phyloP scores from a whole-genome alignment of 92 coral and sea anemone species.

The Chrysogorgia sp. region DNA sequence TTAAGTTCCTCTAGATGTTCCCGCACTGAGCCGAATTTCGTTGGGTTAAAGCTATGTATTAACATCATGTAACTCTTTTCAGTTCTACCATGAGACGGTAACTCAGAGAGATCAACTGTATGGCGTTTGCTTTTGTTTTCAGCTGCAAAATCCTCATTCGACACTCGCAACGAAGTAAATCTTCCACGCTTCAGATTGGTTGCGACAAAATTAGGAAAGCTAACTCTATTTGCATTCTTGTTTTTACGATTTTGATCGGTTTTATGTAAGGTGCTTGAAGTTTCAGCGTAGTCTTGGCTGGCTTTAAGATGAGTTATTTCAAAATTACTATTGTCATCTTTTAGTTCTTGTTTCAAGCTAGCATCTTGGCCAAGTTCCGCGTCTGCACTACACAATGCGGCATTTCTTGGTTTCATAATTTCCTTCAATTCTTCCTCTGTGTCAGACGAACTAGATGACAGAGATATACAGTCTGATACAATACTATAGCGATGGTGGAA shows the following conservation, averaged over 20 bases:
- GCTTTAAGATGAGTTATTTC: no score
- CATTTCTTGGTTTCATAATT: conserved; percentile 53
- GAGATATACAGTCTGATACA: conserved; percentile 95
- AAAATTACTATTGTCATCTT: no score
- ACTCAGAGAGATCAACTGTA: conserved; percentile 18
- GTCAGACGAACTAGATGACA: conserved; percentile 86
- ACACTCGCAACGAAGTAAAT: conserved; percentile 84
- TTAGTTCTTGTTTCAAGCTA: background rate
- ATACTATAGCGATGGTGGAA: conserved; percentile 95
- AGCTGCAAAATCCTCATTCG: conserved; percentile 71
- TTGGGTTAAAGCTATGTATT: background rate
- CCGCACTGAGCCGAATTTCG: conserved; percentile 32
- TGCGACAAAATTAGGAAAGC: conserved; percentile 87
- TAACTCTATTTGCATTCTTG: conserved; percentile 59
- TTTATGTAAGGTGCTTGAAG: background rate
- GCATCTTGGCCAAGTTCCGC: no score
- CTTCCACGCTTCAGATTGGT: conserved; percentile 78
- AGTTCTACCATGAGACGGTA: background rate
- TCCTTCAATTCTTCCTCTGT: conserved; percentile 73
- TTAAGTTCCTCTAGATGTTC: conserved; percentile 2
- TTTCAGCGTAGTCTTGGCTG: no score
- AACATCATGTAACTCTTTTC: background rate
- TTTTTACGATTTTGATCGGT: conserved; percentile 13
- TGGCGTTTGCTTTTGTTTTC: conserved; percentile 11
- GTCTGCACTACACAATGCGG: background rate